These are phyloP conservation scores for Aptenodytes forsteri DNA, from an alignment of 2,113 vertebrate species.

Conservation along the genomic window DNA sequence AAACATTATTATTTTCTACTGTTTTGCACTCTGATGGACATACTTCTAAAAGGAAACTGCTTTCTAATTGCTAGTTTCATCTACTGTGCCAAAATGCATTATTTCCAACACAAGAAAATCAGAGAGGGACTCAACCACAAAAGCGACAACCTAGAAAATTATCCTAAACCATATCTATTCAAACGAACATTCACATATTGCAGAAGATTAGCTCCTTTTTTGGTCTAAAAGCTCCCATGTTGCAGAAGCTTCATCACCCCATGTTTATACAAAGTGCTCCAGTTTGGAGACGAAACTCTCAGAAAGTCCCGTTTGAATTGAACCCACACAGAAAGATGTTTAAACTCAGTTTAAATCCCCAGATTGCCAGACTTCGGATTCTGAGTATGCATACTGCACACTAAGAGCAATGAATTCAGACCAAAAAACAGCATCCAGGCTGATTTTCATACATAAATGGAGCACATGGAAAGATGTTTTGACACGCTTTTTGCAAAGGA, in stretches of 20 bases:
- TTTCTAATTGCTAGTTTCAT: not conserved
- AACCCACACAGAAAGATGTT: not conserved
- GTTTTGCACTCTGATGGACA: not conserved
- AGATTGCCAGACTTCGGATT: not conserved
- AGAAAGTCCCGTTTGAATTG: not conserved
- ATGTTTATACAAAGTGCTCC: not conserved
- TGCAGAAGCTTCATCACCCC: not conserved
- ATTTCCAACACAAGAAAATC: not conserved
- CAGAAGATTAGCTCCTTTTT: not conserved
- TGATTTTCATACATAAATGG: not conserved
- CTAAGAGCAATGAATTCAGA: not conserved
- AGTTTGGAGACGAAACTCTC: not conserved
- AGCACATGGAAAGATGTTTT: not conserved
- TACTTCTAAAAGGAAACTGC: not conserved
- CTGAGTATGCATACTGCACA: not conserved
- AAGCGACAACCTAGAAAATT: not conserved
- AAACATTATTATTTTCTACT: constrained; percentile 22
- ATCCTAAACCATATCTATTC: not conserved
- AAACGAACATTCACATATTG: not conserved
- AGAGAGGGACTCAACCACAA: not conserved
- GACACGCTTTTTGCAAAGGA: not conserved
- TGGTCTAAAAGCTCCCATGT: not conserved
- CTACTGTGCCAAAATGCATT: not conserved
- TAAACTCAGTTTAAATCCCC: not conserved
- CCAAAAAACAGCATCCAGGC: not conserved